Evolutionary conservation across 2,113 vertebrate species (phyloP).

Genomic region (Heterochromis multidens): DNA sequence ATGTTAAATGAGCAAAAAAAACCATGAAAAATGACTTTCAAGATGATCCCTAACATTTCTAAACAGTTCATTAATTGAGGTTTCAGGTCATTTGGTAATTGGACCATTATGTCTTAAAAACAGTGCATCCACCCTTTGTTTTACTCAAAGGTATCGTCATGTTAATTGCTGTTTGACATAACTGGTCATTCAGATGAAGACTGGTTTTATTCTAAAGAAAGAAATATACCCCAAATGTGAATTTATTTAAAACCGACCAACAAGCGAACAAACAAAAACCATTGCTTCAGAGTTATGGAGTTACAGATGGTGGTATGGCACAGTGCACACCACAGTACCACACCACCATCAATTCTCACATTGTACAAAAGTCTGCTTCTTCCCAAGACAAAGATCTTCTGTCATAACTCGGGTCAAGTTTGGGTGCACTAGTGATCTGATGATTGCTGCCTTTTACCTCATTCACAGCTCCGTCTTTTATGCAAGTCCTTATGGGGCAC

Average conservation of each 20-base stretch:
- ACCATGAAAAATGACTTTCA: not conserved
- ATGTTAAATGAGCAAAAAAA: not conserved
- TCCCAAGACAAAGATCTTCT: constrained; percentile 40
- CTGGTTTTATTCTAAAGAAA: not conserved
- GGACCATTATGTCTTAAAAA: not conserved
- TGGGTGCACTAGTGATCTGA: constrained; percentile 11
- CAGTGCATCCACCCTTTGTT: too few species aligned
- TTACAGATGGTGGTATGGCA: not conserved
- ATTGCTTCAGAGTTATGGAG: not conserved
- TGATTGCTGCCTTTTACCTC: not conserved
- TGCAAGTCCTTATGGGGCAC: not conserved
- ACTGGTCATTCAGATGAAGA: not conserved
- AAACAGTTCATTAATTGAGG: not conserved
- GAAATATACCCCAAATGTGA: not conserved
- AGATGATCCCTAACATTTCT: fast-evolving
- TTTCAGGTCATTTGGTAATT: not conserved
- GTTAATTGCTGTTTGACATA: not conserved
- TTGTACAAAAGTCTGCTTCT: constrained; percentile 13
- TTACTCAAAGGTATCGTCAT: too few species aligned
- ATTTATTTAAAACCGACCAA: not conserved
- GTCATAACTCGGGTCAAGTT: constrained; percentile 31
- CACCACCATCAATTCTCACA: constrained; percentile 10
- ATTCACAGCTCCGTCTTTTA: not conserved
- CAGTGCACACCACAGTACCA: too few species aligned
- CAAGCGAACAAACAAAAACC: not conserved